Percentiles rank a stretch among this genome's conserved stretches.
Evolutionary conservation across 2,113 vertebrate genomes (phyloP).

Genomic region (Felis chaus): DNA sequence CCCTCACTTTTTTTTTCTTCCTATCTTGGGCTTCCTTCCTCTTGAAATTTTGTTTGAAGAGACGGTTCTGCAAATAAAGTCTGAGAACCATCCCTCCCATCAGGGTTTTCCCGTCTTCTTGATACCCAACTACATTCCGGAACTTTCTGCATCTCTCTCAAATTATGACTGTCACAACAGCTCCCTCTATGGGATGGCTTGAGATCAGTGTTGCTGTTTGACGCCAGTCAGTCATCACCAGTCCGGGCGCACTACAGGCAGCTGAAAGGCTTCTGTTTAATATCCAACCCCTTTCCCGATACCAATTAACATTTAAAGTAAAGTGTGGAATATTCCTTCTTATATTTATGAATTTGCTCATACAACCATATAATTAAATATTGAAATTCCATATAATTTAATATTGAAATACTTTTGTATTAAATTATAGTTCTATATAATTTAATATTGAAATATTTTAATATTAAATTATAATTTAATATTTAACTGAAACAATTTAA

Average conservation of each 20-base stretch:
- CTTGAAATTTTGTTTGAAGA: background rate
- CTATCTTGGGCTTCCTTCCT: background rate
- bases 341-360: conserved; percentile 31
- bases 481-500: background rate
- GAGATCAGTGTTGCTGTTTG: background rate
- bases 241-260: background rate
- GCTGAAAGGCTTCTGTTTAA: background rate
- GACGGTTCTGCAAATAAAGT: background rate
- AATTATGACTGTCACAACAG: background rate
- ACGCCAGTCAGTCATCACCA: background rate
- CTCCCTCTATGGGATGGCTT: background rate
- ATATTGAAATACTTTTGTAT: background rate
- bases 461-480: conserved; percentile 27
- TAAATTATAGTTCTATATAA: background rate
- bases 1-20: background rate
- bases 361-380: background rate
- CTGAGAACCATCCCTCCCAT: background rate
- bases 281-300: background rate
- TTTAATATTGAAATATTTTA: background rate
- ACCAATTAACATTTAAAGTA: conserved; percentile 1
- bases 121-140: background rate
- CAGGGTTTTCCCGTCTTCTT: background rate
- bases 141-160: background rate
- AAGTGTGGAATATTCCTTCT: background rate
- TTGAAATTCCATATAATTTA: background rate